Evolutionary conservation across 2,888 invertebrate genomes (phyloP).

Genomic region (Ornithoptera alexandrae): DNA sequence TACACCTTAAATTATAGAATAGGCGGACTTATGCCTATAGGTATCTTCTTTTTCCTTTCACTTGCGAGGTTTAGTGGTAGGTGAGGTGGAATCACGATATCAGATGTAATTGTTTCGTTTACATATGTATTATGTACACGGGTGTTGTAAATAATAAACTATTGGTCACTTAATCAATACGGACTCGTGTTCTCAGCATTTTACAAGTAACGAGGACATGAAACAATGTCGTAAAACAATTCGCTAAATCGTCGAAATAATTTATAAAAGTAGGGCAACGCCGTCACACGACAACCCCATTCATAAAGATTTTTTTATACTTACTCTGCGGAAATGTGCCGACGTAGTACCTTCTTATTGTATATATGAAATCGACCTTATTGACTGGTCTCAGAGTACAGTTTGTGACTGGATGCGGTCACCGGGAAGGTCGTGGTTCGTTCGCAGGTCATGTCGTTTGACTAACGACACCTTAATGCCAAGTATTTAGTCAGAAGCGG

Average conservation of each 20-base stretch:
- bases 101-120: too few species aligned
- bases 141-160: not conserved
- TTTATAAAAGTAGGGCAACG: constrained; percentile 64
- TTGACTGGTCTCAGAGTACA: constrained; percentile 17
- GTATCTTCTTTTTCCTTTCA: too few species aligned
- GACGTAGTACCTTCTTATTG: constrained; percentile 28
- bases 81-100: too few species aligned
- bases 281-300: constrained; percentile 67
- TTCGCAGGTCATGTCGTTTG: constrained; percentile 54
- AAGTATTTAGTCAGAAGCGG: constrained; percentile 72
- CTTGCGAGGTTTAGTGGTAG: too few species aligned
- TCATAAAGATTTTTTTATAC: constrained; percentile 65
- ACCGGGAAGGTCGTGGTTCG: constrained; percentile 36
- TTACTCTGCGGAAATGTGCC: constrained; percentile 31
- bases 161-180: not conserved
- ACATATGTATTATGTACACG: too few species aligned
- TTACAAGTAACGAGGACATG: constrained; percentile 29
- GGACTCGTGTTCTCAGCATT: constrained; percentile 2
- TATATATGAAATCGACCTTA: constrained; percentile 35
- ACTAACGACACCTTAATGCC: constrained; percentile 76
- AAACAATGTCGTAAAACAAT: constrained; percentile 61
- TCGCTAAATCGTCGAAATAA: constrained; percentile 60
- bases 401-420: constrained; percentile 30
- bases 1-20: too few species aligned
- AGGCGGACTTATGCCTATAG: too few species aligned